Conservation (phyloP, 2,888 invertebrate species). For the Agonopterix heracliana region DNA sequence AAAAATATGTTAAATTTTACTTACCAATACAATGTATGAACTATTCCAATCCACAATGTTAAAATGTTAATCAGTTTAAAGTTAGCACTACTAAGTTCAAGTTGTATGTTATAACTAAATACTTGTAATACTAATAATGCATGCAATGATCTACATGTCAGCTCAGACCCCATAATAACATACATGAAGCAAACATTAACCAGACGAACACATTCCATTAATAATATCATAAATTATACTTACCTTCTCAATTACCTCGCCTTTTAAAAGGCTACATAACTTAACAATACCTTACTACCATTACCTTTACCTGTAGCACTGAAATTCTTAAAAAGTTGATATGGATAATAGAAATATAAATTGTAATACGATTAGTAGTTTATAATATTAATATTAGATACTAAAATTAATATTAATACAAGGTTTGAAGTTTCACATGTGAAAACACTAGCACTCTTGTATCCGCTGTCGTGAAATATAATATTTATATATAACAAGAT, state of each 20-base stretch:
- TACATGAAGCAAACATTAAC: constrained; percentile 46
- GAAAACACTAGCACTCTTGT: constrained; percentile 76
- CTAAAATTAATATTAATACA: constrained; percentile 46
- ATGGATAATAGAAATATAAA: constrained; percentile 53
- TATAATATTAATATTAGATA: constrained; percentile 69
- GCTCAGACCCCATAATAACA: constrained; percentile 50
- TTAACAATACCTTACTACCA: constrained; percentile 50
- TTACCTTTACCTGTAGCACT: constrained; percentile 69
- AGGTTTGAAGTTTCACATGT: constrained; percentile 73
- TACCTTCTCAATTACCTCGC: constrained; percentile 62
- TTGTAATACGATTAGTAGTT: constrained; percentile 66
- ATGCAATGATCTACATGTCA: constrained; percentile 49
- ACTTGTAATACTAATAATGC: constrained; percentile 30
- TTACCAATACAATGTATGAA: constrained; percentile 44
- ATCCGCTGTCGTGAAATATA: constrained; percentile 66
- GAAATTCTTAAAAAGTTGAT: constrained; percentile 49
- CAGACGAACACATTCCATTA: constrained; percentile 26
- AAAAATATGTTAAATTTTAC: constrained; percentile 47
- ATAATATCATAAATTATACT: constrained; percentile 41
- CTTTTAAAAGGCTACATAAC: constrained; percentile 59
- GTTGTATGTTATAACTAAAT: constrained; percentile 1
- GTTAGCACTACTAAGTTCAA: constrained; percentile 40
- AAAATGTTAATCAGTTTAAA: constrained; percentile 33
- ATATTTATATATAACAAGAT: constrained; percentile 63
- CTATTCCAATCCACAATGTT: constrained; percentile 43